Evolutionary conservation across 2,797 vertebrate genomes (phyloP).

Genomic region (Onychomys torridus): DNA sequence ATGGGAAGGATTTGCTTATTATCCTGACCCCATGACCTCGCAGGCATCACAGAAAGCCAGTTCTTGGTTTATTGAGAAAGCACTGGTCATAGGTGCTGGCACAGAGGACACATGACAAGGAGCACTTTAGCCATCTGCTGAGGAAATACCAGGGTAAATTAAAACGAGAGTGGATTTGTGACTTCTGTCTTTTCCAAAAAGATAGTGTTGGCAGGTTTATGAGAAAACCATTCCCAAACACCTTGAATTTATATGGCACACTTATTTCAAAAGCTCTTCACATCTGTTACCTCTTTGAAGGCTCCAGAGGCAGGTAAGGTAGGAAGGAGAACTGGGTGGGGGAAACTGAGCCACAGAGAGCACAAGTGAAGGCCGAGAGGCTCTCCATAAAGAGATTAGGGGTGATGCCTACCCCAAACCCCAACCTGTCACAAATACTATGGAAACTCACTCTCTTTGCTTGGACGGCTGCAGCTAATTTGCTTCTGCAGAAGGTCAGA

Average conservation of each 20-base stretch:
- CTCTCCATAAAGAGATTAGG: not conserved
- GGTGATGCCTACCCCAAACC: not conserved
- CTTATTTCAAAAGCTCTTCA: conserved; percentile 82
- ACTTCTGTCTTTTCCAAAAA: conserved; percentile 83
- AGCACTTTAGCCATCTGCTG: conserved; percentile 71
- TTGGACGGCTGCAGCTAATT: not conserved
- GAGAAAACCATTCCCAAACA: conserved; percentile 83
- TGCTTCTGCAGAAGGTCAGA: not conserved
- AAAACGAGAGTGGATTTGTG: conserved; percentile 81
- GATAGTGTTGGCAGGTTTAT: conserved; percentile 84
- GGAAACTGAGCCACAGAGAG: not conserved
- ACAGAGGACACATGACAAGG: conserved; percentile 15
- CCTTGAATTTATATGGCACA: conserved; percentile 82
- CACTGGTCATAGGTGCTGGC: not conserved
- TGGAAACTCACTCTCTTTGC: not conserved
- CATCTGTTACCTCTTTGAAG: conserved; percentile 83
- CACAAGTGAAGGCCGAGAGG: not conserved
- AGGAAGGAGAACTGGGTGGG: conserved; percentile 39
- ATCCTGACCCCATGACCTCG: not conserved
- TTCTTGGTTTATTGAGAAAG: not conserved
- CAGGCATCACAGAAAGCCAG: not conserved
- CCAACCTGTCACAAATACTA: not conserved
- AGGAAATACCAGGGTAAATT: conserved; percentile 82
- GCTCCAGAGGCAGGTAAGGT: conserved; percentile 78
- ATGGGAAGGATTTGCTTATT: rapidly evolving